Conservation (phyloP, 2,888 invertebrate genomes). For the Volucella inanis region DNA sequence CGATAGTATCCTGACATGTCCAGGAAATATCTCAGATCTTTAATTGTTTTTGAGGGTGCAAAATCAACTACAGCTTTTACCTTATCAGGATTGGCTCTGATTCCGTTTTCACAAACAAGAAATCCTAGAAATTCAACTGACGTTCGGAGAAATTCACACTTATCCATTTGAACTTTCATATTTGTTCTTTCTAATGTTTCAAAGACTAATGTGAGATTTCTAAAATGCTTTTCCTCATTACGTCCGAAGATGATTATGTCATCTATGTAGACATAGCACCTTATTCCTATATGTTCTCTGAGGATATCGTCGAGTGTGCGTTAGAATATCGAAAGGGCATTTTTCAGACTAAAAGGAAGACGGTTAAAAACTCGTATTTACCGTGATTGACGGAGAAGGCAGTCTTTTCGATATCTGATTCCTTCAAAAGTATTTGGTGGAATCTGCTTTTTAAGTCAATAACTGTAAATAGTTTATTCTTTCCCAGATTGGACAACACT, state of each 20-base stretch:
- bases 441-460: constrained; percentile 31
- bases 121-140: constrained; percentile 21
- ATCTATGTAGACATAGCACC: constrained; percentile 20
- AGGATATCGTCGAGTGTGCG: constrained; percentile 11
- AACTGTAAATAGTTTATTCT: constrained; percentile 2
- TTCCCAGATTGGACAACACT: constrained; percentile 15
- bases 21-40: constrained; percentile 25
- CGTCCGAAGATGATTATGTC: constrained; percentile 43
- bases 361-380: constrained; percentile 42
- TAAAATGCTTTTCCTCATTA: no score
- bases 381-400: constrained; percentile 38
- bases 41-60: constrained; percentile 39
- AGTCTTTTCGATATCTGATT: constrained; percentile 37
- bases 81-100: not conserved
- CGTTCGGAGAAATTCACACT: constrained; percentile 39
- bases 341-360: constrained; percentile 48
- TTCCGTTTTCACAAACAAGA: not conserved
- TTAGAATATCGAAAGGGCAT: constrained; percentile 48
- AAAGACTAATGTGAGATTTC: no score
- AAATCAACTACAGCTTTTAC: constrained; percentile 11
- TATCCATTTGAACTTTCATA: constrained; percentile 42
- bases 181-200: constrained; percentile 32
- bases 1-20: constrained; percentile 41
- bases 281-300: constrained; percentile 25
- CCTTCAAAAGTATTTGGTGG: constrained; percentile 50